Base-by-base conservation (phyloP, 2,113 vertebrate species). In the Balaenoptera acutorostrata region DNA sequence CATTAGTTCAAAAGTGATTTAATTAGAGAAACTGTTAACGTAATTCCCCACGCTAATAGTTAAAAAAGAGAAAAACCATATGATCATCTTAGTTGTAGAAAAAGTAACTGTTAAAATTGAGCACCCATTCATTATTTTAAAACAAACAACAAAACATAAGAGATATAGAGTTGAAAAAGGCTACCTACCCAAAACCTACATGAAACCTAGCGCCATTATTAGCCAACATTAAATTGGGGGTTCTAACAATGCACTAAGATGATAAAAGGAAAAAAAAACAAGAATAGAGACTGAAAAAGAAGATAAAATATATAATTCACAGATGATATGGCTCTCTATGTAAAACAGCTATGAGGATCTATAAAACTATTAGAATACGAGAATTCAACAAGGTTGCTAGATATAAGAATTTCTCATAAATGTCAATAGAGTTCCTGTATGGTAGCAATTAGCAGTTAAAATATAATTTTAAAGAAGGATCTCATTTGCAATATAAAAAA, bases 41-140 rank as follows among this genome's bases (percentile, higher is more conserved):
- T 92, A 85, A 88, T 85, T 92, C 31, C 93, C n/a, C 66, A 95
- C n/a, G 71, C 74, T 82, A 97, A 57, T 49, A 92, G 95, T 61
- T 52, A 68, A 89, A 94, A 92, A 88, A 49, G 4, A 81, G 78
- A 59, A 89, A 94, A 96, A 59, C 2, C 57, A 85, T 52, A 27
- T 41, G 69, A 84, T 72, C 57, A 61, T 80, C 21, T 92, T 81
- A 68, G 46, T 41, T 92, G 39, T 78, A 89, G 57, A 84, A 74
- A 80, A 86, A 84, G 13, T 23, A 92, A 94, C 21, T 82, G 64
- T 63, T 80, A 72, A 80, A 82, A 88, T 75, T 91, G 31, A 81
- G 74, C 18, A 92, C 4, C 2, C 29, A 66, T 74, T 92, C 88
- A 88, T 71, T 64, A 83, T 75, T 93, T 88, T 59, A 92, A 92